A percentile compares a stretch with the other conserved stretches of the same genome.
Conservation (phyloP, 2,888 invertebrate species). For the Drosophila rellima region DNA sequence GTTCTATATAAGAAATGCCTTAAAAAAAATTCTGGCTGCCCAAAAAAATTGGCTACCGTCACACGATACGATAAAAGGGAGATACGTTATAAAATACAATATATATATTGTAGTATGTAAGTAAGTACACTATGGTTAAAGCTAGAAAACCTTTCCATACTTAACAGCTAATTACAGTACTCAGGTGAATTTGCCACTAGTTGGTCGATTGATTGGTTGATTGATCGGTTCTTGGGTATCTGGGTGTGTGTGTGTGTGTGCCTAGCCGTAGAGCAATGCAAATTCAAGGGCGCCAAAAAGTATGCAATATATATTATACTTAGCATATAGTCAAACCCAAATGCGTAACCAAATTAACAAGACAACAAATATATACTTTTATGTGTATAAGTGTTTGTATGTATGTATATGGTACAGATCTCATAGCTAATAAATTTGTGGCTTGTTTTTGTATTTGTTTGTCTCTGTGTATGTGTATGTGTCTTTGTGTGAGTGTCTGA, state of each 20-base stretch:
- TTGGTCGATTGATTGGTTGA: slow-evolving; percentile 43
- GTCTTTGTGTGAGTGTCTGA: slow-evolving; percentile 11
- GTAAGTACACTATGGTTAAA: slow-evolving; percentile 72
- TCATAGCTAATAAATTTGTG: slow-evolving; percentile 66
- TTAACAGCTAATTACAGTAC: slow-evolving; percentile 75
- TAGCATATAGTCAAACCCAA: slow-evolving; percentile 77
- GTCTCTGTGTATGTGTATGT: slow-evolving; percentile 8
- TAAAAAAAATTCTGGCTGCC: slow-evolving; percentile 67
- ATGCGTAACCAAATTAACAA: slow-evolving; percentile 79
- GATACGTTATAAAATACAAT: slow-evolving; percentile 57
- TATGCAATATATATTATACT: slow-evolving; percentile 71
- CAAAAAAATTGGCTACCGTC: slow-evolving; percentile 46
- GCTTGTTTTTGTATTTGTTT: slow-evolving; percentile 32
- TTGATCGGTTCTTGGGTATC: slow-evolving; percentile 25
- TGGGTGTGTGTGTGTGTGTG: slow-evolving; percentile 26
- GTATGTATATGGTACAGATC: slow-evolving; percentile 68
- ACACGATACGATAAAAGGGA: slow-evolving; percentile 39
- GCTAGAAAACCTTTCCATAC: slow-evolving; percentile 71
- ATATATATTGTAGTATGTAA: slow-evolving; percentile 40
- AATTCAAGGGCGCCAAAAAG: slow-evolving; percentile 75
- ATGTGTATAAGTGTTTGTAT: slow-evolving; percentile 21
- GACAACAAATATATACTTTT: slow-evolving; percentile 73
- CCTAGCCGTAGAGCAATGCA: slow-evolving; percentile 73
- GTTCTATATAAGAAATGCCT: slow-evolving; percentile 62
- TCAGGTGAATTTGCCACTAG: slow-evolving; percentile 65